Percentiles rank a stretch among this genome's conserved stretches.
These are phyloP conservation scores for Gortyna flavago DNA, from an alignment of 2,888 invertebrate genomes.

Conservation along the genomic window DNA sequence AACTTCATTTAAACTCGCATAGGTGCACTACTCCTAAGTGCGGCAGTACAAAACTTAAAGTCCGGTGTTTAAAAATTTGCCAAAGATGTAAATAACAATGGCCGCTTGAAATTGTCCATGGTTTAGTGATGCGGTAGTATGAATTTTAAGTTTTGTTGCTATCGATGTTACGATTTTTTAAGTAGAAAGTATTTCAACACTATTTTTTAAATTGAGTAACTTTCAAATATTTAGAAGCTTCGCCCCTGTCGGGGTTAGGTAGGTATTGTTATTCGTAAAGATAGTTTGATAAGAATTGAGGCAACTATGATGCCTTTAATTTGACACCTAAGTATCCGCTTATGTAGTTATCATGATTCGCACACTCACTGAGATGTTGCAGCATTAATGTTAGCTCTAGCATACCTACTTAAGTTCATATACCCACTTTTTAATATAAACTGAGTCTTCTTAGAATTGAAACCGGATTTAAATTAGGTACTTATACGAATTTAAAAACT, in stretches of 20 bases:
- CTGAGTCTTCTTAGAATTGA: background rate
- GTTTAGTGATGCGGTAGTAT: too few relatives aligned
- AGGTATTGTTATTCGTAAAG: background rate
- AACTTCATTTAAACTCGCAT: background rate
- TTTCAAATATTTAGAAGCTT: too few relatives aligned
- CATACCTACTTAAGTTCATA: background rate
- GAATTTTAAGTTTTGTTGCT: too few relatives aligned
- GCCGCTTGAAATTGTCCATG: too few relatives aligned
- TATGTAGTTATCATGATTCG: too few relatives aligned
- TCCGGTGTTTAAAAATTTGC: too few relatives aligned
- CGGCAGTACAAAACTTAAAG: background rate
- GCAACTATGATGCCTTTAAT: background rate
- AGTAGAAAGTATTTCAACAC: too few relatives aligned
- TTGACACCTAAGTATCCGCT: background rate
- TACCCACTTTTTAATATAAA: background rate
- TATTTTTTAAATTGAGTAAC: too few relatives aligned
- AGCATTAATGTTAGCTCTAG: background rate
- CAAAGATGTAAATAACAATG: too few relatives aligned
- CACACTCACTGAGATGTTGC: too few relatives aligned
- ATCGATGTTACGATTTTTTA: too few relatives aligned
- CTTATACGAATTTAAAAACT: background rate
- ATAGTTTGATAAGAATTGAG: conserved; percentile 3
- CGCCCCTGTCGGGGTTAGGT: background rate
- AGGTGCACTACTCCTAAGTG: background rate
- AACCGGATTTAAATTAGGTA: conserved; percentile 16